A percentile compares a stretch with the other conserved stretches of the same genome.
These are phyloP conservation scores for Thymelicus acteon DNA, from an alignment of 2,888 invertebrate species.

Conservation along the genomic window DNA sequence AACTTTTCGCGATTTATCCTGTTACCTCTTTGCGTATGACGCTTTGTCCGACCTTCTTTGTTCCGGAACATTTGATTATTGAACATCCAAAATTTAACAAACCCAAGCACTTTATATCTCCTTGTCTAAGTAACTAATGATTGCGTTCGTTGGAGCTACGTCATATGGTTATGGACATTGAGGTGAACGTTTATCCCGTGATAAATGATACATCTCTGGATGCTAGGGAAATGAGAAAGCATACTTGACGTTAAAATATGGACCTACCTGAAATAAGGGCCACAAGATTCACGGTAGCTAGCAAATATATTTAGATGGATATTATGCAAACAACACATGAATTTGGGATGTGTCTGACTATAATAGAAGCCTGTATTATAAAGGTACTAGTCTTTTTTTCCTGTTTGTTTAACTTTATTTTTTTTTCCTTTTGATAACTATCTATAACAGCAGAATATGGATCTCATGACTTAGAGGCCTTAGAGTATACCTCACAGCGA, in stretches of 20 bases:
- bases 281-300: neutral
- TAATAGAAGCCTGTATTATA: too few species aligned
- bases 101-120: neutral
- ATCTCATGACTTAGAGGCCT: too few species aligned
- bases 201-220: conserved; percentile 32
- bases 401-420: too few species aligned
- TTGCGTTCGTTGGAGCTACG: conserved; percentile 8
- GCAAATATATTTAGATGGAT: conserved; percentile 3
- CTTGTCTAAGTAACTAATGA: conserved; percentile 19
- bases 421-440: too few species aligned
- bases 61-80: conserved; percentile 21
- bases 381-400: too few species aligned
- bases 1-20: conserved; percentile 36
- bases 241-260: conserved; percentile 29
- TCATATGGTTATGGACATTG: conserved; percentile 5
- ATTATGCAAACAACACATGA: neutral
- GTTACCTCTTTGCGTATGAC: conserved; percentile 28
- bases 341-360: too few species aligned
- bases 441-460: too few species aligned
- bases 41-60: conserved; percentile 22
- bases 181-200: conserved; percentile 26
- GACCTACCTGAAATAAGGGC: conserved; percentile 11
- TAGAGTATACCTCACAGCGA: too few species aligned
- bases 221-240: conserved; percentile 20
- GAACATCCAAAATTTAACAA: conserved; percentile 17